Evolutionary conservation across 1,140 invertebrate species (phyloP).

Genomic region (Octopus sinensis): DNA sequence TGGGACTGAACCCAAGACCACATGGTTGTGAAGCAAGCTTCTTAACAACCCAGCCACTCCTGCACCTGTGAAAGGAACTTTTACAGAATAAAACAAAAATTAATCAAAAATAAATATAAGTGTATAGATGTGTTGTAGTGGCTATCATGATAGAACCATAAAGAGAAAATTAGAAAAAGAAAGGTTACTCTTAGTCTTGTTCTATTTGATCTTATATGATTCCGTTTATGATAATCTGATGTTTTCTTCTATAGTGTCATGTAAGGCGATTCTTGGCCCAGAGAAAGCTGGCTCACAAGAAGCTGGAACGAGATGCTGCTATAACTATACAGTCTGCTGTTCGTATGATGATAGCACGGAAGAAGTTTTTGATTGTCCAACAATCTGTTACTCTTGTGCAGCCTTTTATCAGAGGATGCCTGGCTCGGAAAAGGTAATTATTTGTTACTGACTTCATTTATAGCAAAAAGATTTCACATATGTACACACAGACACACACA

Average conservation of each 20-base stretch:
- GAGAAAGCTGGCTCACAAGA: constrained; percentile 20
- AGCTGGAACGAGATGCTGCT: constrained; percentile 28
- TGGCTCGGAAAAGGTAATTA: constrained; percentile 53
- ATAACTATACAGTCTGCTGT: constrained; percentile 21
- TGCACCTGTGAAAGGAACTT: too few species aligned
- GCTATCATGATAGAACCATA: neutral
- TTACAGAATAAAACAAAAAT: too few species aligned
- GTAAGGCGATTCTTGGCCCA: constrained; percentile 32
- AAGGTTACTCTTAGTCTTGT: neutral
- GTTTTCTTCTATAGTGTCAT: constrained; percentile 11
- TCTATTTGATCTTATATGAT: neutral
- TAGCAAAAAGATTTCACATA: too few species aligned
- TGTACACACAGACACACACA: too few species aligned
- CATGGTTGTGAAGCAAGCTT: too few species aligned
- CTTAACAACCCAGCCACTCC: too few species aligned
- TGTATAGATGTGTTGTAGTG: neutral
- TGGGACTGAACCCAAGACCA: too few species aligned
- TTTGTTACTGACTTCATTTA: neutral
- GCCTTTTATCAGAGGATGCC: constrained; percentile 67
- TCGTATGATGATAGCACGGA: constrained; percentile 16
- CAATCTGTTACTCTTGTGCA: constrained; percentile 68
- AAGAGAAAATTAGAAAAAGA: neutral
- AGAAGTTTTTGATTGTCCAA: constrained; percentile 26
- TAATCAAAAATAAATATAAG: neutral
- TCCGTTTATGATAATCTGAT: neutral